A percentile compares a stretch with the other conserved stretches of the same genome.
phyloP scores from a whole-genome alignment of 2,797 vertebrate genomes.

The Macrochelys suwanniensis region DNA sequence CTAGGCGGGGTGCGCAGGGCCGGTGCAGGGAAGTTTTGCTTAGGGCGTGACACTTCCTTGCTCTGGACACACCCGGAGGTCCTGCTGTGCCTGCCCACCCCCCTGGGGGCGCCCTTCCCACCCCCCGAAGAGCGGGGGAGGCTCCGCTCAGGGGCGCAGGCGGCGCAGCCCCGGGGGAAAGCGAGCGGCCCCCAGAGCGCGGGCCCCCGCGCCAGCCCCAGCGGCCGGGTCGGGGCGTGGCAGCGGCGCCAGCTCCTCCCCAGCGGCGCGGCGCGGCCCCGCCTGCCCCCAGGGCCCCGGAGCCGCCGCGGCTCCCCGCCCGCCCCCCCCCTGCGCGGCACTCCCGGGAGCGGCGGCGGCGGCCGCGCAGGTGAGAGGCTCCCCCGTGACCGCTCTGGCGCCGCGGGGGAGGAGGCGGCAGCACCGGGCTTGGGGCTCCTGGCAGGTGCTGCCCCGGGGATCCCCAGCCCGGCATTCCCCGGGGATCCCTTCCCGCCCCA shows the following conservation, averaged over 20 bases:
- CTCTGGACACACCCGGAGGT: too few relatives aligned
- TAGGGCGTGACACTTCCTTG: too few relatives aligned
- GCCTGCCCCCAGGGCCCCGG: background rate
- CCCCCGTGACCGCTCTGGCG: too few relatives aligned
- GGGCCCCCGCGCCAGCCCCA: fast-evolving
- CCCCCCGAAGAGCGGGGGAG: background rate
- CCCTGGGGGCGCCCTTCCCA: too few relatives aligned
- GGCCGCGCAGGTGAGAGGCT: background rate
- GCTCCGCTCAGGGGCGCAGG: background rate
- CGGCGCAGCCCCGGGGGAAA: background rate
- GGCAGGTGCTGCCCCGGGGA: fast-evolving
- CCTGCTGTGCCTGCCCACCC: background rate
- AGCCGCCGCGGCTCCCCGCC: background rate
- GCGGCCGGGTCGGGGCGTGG: background rate
- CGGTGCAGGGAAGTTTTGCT: too few relatives aligned
- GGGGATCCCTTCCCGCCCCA: too few relatives aligned
- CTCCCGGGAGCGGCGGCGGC: background rate
- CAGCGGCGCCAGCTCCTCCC: background rate
- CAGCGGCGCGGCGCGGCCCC: too few relatives aligned
- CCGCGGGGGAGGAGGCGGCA: too few relatives aligned
- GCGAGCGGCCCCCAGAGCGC: background rate
- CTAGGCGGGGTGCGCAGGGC: too few relatives aligned
- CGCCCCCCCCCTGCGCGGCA: background rate
- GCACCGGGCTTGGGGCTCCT: background rate
- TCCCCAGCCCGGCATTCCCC: background rate